Conservation (phyloP, 2,888 invertebrate genomes). For the Carterocephalus palaemon region DNA sequence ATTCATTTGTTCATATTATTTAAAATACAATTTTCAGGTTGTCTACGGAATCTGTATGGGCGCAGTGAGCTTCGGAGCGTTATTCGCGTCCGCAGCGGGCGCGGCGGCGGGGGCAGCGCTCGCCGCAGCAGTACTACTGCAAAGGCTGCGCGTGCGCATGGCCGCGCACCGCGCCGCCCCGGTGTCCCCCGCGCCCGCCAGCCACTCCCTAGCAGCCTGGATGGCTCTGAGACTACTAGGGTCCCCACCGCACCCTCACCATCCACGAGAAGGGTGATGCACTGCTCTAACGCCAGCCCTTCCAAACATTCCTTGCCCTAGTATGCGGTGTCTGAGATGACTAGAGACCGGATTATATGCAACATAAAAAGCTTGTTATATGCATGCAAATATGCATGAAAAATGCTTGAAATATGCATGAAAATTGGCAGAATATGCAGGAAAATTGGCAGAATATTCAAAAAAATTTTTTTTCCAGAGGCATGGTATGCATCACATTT, state of each 20-base stretch:
- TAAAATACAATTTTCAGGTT: constrained; percentile 77
- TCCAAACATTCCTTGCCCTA: no score
- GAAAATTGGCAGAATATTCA: no score
- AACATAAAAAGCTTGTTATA: no score
- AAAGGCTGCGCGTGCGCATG: constrained; percentile 86
- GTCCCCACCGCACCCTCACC: constrained; percentile 59
- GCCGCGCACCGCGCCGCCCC: constrained; percentile 75
- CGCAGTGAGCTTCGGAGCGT: constrained; percentile 91
- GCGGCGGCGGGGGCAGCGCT: constrained; percentile 92
- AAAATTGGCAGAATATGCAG: no score
- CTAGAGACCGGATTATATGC: no score
- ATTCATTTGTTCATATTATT: no score
- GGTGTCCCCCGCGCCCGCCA: constrained; percentile 73
- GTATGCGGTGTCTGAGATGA: no score
- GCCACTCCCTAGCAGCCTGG: constrained; percentile 85
- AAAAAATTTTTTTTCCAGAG: no score
- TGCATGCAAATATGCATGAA: no score
- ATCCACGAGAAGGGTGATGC: constrained; percentile 55
- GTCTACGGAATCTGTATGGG: constrained; percentile 96
- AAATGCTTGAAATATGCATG: no score
- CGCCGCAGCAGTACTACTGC: constrained; percentile 90
- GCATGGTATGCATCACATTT: no score
- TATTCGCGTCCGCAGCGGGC: constrained; percentile 92
- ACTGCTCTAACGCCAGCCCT: no score
- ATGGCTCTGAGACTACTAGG: constrained; percentile 84